Base-by-base conservation (phyloP, 2,113 vertebrate genomes). In the Meleagris gallopavo region DNA sequence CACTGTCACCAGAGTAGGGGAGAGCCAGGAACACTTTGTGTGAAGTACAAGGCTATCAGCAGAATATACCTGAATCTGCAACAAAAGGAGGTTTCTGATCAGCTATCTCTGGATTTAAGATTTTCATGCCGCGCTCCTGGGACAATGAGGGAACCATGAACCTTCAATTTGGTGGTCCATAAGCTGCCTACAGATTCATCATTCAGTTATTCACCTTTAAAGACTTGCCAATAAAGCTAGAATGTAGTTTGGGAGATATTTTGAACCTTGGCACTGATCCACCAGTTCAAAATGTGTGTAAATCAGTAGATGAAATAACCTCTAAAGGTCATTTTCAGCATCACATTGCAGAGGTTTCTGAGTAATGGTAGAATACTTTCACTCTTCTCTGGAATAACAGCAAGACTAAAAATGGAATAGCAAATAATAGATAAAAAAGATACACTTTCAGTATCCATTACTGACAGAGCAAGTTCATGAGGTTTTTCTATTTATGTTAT, bases 401-500 rank as follows among this genome's bases (percentile, higher is more conserved):
- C 89, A 71, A 90, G 87, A 96, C 57, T 94, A 66, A 96, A 96
- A 94, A 65, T 55, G 83, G 83, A 97, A 97, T 83, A 94, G 89
- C 83, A 95, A 95, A 97, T 97, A 89, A 82, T 27, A 92, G 92
- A 94, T 92, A 96, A 95, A 97, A 75, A 90, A 57, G 1, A 11
- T 75, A 17, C n/a, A 16, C 52, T 81, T 74, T 32, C 25, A 43
- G 11, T 83, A 90, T 92, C 73, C 48, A 61, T 60, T 90, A 87
- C 77, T 29, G 34, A 77, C 7, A 84, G 34, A 86, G 71, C 55
- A 95, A 93, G 90, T 78, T 95, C 69, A 86, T 83, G 86, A 97
- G 86, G 86, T 72, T 89, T 91, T 96, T 92, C 60, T 98, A 36
- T 95, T 96, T 89, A 70, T 75, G 76, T 18, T 76, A n/a, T 40